Percentiles rank a stretch among this genome's conserved stretches.
Conservation (phyloP, 2,888 invertebrate species). For the Callyntrura guangdongensis region DNA sequence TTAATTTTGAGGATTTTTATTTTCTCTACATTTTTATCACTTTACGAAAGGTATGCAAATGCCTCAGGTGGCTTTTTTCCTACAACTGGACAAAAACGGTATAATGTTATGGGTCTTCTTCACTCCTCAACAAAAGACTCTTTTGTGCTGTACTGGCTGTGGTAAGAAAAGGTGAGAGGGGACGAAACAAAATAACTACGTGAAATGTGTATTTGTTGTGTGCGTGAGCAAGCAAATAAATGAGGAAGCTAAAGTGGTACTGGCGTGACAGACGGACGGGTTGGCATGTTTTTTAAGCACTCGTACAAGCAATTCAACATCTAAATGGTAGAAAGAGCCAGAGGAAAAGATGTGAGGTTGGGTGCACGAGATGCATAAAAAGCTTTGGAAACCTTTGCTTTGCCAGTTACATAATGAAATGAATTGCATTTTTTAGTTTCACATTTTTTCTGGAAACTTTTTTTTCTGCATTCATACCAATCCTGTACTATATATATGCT, state of each 20-base stretch:
- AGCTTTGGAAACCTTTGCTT: neutral
- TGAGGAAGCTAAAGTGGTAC: neutral
- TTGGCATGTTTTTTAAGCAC: neutral
- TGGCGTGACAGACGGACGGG: neutral
- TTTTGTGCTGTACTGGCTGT: conserved; percentile 32
- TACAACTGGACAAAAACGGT: conserved; percentile 53
- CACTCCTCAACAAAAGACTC: conserved; percentile 20
- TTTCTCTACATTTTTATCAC: conserved; percentile 64
- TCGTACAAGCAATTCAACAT: neutral
- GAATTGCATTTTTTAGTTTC: conserved; percentile 30
- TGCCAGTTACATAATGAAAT: conserved; percentile 5
- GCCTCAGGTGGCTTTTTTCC: conserved; percentile 63
- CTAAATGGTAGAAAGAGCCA: neutral
- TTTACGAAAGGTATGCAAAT: conserved; percentile 22
- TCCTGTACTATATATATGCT: neutral
- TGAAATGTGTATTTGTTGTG: neutral
- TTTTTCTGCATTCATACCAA: conserved; percentile 49
- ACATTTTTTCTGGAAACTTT: conserved; percentile 62
- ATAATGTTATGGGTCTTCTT: conserved; percentile 2
- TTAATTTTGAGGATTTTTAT: conserved; percentile 69
- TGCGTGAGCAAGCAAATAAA: neutral
- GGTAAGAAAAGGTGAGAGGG: conserved; percentile 45
- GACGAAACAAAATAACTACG: neutral
- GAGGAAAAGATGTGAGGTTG: neutral
- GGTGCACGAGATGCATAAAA: conserved; percentile 1